Evolutionary conservation across 2,888 invertebrate genomes (phyloP).

Genomic region (Cristatella mucedo): DNA sequence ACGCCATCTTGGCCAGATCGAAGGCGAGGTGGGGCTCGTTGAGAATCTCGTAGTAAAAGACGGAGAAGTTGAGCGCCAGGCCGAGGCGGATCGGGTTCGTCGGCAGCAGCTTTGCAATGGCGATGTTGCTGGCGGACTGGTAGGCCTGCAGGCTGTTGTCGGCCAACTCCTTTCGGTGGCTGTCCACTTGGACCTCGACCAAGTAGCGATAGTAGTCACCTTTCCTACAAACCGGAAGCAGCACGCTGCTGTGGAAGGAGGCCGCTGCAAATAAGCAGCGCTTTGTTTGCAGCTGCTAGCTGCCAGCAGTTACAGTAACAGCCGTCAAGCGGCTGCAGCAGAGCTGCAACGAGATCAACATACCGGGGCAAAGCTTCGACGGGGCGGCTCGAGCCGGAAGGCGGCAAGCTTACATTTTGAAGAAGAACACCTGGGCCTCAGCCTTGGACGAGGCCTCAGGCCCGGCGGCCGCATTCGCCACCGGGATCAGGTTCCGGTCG

Average conservation of each 20-base stretch:
- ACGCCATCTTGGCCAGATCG: slow-evolving; percentile 97
- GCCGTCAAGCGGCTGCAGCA: too few relatives aligned
- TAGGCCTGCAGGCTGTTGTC: neutral
- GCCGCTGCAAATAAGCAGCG: too few relatives aligned
- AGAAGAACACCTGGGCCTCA: slow-evolving; percentile 85
- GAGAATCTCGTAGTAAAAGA: slow-evolving; percentile 97
- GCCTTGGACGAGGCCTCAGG: slow-evolving; percentile 81
- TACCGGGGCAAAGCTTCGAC: too few relatives aligned
- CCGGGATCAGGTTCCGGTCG: slow-evolving; percentile 85
- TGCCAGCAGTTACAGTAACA: too few relatives aligned
- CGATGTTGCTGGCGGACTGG: neutral
- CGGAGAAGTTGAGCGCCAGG: too few relatives aligned
- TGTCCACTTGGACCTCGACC: slow-evolving; percentile 65
- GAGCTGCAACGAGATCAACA: too few relatives aligned
- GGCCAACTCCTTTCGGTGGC: slow-evolving; percentile 76
- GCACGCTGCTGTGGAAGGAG: too few relatives aligned
- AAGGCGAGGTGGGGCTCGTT: slow-evolving; percentile 95
- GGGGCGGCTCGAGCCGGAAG: too few relatives aligned
- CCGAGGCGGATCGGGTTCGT: slow-evolving; percentile 94
- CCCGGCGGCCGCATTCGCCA: too few relatives aligned
- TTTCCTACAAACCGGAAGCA: slow-evolving; percentile 15
- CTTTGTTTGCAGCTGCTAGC: too few relatives aligned
- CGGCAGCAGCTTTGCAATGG: slow-evolving; percentile 77
- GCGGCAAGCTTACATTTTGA: slow-evolving; percentile 96
- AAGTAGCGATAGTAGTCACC: slow-evolving; percentile 5